phyloP scores from a whole-genome alignment of 2,888 invertebrate genomes.

The Ashinkailepas kermadecensis region DNA sequence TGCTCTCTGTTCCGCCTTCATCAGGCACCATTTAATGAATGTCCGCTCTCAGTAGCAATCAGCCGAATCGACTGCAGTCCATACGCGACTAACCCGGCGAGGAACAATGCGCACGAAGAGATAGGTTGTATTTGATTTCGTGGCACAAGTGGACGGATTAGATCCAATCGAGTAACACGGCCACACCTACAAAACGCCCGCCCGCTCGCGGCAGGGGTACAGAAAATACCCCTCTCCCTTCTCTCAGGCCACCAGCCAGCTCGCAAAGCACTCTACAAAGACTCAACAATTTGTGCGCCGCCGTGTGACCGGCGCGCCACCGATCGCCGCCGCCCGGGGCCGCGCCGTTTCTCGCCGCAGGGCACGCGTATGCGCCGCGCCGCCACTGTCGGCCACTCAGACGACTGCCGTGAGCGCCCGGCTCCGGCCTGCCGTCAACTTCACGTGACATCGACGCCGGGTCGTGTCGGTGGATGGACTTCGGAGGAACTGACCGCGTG shows the following conservation, averaged over 20 bases:
- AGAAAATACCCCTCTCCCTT: neutral
- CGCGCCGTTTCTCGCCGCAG: too few species aligned
- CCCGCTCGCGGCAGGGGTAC: neutral
- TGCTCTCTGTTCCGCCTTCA: too few species aligned
- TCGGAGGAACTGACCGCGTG: too few species aligned
- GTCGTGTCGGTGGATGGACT: neutral
- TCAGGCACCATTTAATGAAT: too few species aligned
- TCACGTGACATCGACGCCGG: neutral
- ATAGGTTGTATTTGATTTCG: slow-evolving; percentile 13
- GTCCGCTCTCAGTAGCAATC: too few species aligned
- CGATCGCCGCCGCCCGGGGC: too few species aligned
- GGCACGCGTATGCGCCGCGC: too few species aligned
- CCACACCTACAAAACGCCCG: slow-evolving; percentile 10
- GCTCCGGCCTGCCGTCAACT: neutral
- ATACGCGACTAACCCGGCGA: too few species aligned
- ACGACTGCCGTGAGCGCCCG: neutral
- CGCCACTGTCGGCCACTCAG: too few species aligned
- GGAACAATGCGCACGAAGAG: neutral
- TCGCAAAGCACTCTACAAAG: slow-evolving; percentile 1
- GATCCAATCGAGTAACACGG: neutral
- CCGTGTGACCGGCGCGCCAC: neutral
- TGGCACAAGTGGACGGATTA: slow-evolving; percentile 14
- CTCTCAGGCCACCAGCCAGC: neutral
- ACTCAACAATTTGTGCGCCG: slow-evolving; percentile 8
- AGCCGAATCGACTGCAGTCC: too few species aligned